phyloP scores from a whole-genome alignment of 2,797 vertebrate species.

The Phalloptychus januarius region DNA sequence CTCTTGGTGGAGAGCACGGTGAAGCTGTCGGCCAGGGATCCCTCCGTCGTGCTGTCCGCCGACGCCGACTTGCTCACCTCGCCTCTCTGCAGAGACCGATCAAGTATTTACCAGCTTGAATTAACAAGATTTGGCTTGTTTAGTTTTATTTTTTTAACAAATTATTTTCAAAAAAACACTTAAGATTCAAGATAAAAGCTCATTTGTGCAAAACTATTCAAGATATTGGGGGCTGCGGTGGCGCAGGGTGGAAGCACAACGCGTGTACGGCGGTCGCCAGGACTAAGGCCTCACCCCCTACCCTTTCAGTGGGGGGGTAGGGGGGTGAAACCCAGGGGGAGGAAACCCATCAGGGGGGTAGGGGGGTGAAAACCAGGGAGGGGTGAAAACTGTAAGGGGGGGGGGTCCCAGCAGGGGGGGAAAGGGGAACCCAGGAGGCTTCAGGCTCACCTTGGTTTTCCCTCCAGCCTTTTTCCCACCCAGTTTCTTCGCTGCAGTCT shows the following conservation, averaged over 20 bases:
- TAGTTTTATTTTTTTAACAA: neutral
- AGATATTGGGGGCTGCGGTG: no score
- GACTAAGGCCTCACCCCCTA: no score
- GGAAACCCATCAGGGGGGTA: no score
- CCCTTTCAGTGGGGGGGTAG: no score
- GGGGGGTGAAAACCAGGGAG: no score
- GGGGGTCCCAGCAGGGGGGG: no score
- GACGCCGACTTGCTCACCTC: conserved; percentile 93
- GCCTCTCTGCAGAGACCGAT: conserved; percentile 83
- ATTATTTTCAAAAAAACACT: neutral
- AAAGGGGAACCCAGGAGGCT: no score
- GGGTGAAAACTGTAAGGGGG: no score
- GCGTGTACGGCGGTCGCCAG: no score
- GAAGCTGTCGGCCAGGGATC: conserved; percentile 89
- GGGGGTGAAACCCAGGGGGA: no score
- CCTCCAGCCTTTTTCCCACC: conserved; percentile 86
- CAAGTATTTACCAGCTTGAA: no score
- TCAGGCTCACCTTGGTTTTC: conserved; percentile 86
- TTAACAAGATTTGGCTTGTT: neutral
- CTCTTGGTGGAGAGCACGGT: conserved; percentile 98
- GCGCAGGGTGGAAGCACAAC: no score
- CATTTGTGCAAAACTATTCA: neutral
- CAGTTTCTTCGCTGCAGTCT: conserved; percentile 85
- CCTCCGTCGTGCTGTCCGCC: conserved; percentile 95
- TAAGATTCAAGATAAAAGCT: neutral